Evolutionary conservation across 2,113 vertebrate genomes (phyloP), one percentile per base, ranked within the genome.

Genomic region (Heloderma charlesbogerti): DNA sequence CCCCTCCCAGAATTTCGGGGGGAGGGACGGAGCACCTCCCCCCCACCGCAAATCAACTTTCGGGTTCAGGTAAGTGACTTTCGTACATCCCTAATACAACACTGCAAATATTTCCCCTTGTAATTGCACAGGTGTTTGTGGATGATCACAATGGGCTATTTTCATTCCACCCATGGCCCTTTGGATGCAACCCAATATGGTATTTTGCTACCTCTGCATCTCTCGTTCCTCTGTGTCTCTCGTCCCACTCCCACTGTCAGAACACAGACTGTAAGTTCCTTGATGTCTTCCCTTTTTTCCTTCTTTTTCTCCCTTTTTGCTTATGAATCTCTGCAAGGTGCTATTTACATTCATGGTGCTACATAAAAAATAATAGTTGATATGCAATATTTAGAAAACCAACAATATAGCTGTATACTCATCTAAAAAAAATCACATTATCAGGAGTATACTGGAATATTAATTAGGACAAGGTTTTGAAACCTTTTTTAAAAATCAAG

Each of bases 381-480:
- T 69, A 60, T 63, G 71, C 54, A 67, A 45, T 66, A 51, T 54
- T 74, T 90, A 94, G 91, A 94, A 79, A 92, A 93, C 88, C 93
- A 96, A 91, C 67, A 87, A 63, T 79, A 72, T 34, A 79, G 9
- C 87, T 89, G 95, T 96, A 92, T 74, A 93, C 63, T 94, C 93
- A 92, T 91, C 93, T 86, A 83, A 91, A 87, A 88, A 95, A 96
- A 88, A 94, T 87, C 90, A 85, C 72, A 88, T 71, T 85, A 96
- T 92, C 90, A 88, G 57, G 94, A 84, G 60, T 88, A 94, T 96
- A 92, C 89, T 91, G 94, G 93, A 96, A 94, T 96, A 96, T 96
- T 94, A 93, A 92, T 95, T 92, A 95, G 95, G 72, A 95, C 95
- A 90, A 92, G 94, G 92, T 96, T 80, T 95, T 96, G 79, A 96